Evolutionary conservation across 2,113 vertebrate genomes (phyloP).

Genomic region (Globicephala melas): DNA sequence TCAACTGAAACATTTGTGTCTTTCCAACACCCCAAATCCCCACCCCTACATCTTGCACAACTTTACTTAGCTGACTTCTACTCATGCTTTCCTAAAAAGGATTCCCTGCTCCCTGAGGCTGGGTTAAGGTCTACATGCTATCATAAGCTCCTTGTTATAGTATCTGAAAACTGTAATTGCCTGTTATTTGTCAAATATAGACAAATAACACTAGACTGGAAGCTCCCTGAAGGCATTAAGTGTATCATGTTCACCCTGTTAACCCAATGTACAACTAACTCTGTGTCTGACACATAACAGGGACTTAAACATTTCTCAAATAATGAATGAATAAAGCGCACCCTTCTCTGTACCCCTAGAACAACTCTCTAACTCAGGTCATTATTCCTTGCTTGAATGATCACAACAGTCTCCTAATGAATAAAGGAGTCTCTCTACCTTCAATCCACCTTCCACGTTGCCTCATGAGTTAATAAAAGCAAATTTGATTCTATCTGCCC

Average conservation of each 20-base stretch:
- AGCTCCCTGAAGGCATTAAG: background rate
- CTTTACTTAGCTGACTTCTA: background rate
- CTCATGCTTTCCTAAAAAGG: background rate
- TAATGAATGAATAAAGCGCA: background rate
- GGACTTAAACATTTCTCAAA: conserved; percentile 4
- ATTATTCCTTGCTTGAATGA: conserved; percentile 9
- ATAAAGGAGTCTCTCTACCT: background rate
- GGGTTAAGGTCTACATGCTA: background rate
- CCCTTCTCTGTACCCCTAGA: background rate
- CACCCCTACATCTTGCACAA: background rate
- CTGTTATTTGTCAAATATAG: background rate
- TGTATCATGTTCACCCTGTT: background rate
- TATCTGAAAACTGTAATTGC: background rate
- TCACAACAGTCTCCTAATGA: background rate
- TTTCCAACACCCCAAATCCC: background rate
- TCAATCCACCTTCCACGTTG: background rate
- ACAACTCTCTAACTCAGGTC: background rate
- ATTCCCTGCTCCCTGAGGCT: background rate
- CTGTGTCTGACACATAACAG: background rate
- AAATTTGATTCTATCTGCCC: background rate
- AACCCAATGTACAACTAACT: background rate
- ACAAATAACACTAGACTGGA: background rate
- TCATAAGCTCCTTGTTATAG: background rate
- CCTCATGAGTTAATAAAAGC: background rate
- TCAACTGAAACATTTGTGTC: background rate